Base-by-base conservation (phyloP, 1,140 invertebrate genomes). In the Bicyclus anynana region DNA sequence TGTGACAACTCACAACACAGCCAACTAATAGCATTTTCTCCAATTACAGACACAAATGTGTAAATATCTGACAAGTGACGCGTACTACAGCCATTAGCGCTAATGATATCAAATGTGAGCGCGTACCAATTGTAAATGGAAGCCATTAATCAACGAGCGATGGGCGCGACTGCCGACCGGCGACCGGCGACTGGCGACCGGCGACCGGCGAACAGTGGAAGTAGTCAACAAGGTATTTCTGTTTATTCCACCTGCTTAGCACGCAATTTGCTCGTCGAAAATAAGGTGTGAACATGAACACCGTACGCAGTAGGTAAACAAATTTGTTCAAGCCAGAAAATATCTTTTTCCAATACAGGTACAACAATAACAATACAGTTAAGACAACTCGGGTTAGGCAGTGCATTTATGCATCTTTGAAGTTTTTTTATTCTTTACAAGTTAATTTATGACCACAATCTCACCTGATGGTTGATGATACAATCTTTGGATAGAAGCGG, bases 31-130 rank as follows among this genome's bases (percentile, higher is more conserved):
- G 9, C 33, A 12, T 10, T 35, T 35, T 35, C 2, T 14, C 37
- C 37, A 40, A 40, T 40, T 40, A 40, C 37, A 16, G 5, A 2
- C 5, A 40, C 14, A 7, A 40, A 38, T 14, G 16, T 17, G 16
- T 10, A 51, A 37, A 21, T 17, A 14, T 18, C 29, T 50, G 48
- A 50, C 37, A 21, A 37, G 27, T 49, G n/a, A 40, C 37, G 37
- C 33, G 48, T 13, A 18, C 20, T 16, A 16, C 2, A 46, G 23
- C 52, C 52, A 53, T 53, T 53, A 53, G 26, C 13, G 40, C 33
- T 53, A 53, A 53, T 53, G 52, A 53, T 53, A 53, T 46, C 52
- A 53, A 53, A 53, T 53, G 52, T 52, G 18, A 46, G 26, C 42
- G 20, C 26, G 23, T 27, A 20, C 52, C 44, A 53, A 53, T 53